These are phyloP conservation scores for Nerophis ophidion DNA, from an alignment of 2,113 vertebrate species.

Conservation along the genomic window DNA sequence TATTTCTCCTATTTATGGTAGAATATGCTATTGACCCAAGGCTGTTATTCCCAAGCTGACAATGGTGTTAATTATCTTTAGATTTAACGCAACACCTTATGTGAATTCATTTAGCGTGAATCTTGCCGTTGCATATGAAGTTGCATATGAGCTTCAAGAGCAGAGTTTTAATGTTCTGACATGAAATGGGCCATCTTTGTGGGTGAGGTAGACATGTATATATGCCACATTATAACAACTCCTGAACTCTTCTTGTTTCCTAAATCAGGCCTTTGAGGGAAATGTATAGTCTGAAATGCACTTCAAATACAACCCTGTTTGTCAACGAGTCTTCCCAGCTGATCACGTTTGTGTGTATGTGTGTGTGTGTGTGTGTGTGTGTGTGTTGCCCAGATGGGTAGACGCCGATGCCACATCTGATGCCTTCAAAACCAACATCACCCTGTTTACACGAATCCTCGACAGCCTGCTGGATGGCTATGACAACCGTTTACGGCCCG, in stretches of 20 bases:
- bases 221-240: slow-evolving; percentile 23
- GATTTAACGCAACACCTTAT: slow-evolving; percentile 28
- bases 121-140: slow-evolving; percentile 46
- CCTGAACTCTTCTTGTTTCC: not conserved
- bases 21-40: slow-evolving; percentile 21
- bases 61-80: slow-evolving; percentile 11
- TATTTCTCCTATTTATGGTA: not conserved
- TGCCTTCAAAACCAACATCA: slow-evolving; percentile 96
- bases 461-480: slow-evolving; percentile 98
- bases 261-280: slow-evolving; percentile 15
- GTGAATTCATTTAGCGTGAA: slow-evolving; percentile 47
- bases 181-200: slow-evolving; percentile 58
- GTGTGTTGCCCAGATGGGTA: slow-evolving; percentile 77
- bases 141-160: slow-evolving; percentile 49
- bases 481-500: slow-evolving; percentile 96
- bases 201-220: slow-evolving; percentile 19
- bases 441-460: slow-evolving; percentile 96
- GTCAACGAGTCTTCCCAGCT: slow-evolving; percentile 4
- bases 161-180: slow-evolving; percentile 47
- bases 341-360: slow-evolving; percentile 1
- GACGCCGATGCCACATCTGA: slow-evolving; percentile 84
- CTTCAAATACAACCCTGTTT: slow-evolving; percentile 7
- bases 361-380: slow-evolving; percentile 13
- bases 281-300: slow-evolving; percentile 6
- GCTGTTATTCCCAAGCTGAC: slow-evolving; percentile 21